Evolutionary conservation across 2,797 vertebrate genomes (phyloP).

Genomic region (Clarias fuscus): DNA sequence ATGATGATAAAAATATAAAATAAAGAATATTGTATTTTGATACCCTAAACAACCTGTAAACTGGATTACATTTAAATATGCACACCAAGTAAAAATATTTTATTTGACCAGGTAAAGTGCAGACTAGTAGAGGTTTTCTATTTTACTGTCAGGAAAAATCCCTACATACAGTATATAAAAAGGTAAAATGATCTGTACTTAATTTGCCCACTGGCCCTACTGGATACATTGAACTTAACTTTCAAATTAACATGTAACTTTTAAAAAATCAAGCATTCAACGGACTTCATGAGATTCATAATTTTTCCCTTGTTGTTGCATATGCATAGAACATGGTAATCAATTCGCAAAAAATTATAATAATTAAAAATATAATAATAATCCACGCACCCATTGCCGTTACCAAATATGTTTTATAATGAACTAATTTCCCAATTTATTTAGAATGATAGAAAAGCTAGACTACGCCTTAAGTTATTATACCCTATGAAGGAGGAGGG

Average conservation of each 20-base stretch:
- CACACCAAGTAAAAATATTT: neutral
- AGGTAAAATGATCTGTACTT: no score
- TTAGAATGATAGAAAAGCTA: constrained; percentile 26
- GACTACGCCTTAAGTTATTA: neutral
- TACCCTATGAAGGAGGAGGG: constrained; percentile 17
- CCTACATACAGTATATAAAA: no score
- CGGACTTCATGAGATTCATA: neutral
- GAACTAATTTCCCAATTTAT: constrained; percentile 1
- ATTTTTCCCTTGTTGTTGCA: neutral
- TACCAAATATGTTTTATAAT: neutral
- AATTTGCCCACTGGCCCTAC: no score
- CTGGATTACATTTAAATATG: neutral
- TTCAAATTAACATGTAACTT: neutral
- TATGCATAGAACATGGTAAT: neutral
- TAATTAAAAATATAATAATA: no score
- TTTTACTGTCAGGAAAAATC: neutral
- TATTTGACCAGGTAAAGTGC: neutral
- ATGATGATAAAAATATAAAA: neutral
- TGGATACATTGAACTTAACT: no score
- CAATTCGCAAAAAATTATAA: neutral
- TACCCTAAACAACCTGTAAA: neutral
- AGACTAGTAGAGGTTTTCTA: neutral
- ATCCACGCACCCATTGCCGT: neutral
- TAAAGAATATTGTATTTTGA: neutral
- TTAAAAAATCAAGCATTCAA: neutral